Base-by-base conservation (phyloP, 2,888 invertebrate species). In the Drosophila melanosoma region DNA sequence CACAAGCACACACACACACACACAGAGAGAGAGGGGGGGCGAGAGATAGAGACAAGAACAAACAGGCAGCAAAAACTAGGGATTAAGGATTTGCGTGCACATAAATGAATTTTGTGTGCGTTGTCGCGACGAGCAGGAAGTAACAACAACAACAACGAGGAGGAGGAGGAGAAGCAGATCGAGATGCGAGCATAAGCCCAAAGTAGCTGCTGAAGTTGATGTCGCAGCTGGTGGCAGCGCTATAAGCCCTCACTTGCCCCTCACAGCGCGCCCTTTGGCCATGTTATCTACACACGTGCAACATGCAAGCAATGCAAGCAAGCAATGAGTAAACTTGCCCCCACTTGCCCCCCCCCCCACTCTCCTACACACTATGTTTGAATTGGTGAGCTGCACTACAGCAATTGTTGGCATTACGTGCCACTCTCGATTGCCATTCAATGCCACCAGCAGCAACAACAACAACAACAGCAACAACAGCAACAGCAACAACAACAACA, bases 361-460 rank as follows among this genome's bases (percentile, higher is more conserved):
- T 54, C 29, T 5, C 29, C 29, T 23, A n/a, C n/a, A n/a, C 5
- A 0, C 29, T 29, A 29, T 89, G 81, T 89, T 76, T 89, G 85
- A 80, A 71, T 76, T 84, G 83, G 81, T 87, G 88, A 74, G 82
- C 69, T 74, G 63, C 72, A 69, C 79, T 82, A 79, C 65, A 82
- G 78, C 91, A 90, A 91, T 91, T 91, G 91, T 90, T 87, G 82
- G 90, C 89, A 91, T 90, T 90, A 90, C 91, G 90, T 90, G 91
- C 91, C 90, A 82, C 83, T 90, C 88, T 89, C 91, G 84, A 88
- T 89, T 87, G 87, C 81, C 87, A 87, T 90, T 90, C 89, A 87
- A 87, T 90, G 76, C 79, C 81, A 75, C 56, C 17, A 74, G 71
- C 67, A 70, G 59, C 45, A 63, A 49, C 32, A 15, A 54, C 38